phyloP scores from a whole-genome alignment of 2,797 vertebrate genomes.

The Diceros bicornis region DNA sequence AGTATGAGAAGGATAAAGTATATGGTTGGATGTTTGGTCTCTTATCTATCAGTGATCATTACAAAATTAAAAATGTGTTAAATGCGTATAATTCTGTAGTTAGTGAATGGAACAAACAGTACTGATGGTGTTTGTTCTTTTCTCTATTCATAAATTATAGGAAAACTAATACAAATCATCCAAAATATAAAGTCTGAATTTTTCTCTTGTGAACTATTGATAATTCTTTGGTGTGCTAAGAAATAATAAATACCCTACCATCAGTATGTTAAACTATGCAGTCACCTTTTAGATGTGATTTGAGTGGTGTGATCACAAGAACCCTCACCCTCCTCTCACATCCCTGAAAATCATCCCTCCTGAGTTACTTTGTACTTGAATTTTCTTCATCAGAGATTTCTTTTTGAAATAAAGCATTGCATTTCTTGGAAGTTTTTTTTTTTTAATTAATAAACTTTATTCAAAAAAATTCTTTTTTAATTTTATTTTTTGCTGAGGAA shows the following conservation, averaged over 20 bases:
- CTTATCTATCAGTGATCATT: background rate
- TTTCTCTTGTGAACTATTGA: background rate
- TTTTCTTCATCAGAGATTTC: slow-evolving; percentile 19
- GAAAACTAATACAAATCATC: background rate
- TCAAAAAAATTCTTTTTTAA: background rate
- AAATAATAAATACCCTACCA: background rate
- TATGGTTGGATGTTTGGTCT: background rate
- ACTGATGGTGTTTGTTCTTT: background rate
- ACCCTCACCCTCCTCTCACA: background rate
- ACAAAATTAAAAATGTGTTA: background rate
- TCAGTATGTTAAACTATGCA: background rate
- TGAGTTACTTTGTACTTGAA: background rate
- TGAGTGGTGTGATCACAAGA: background rate
- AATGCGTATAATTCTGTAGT: background rate
- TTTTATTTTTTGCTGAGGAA: too few relatives aligned
- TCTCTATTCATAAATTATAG: background rate
- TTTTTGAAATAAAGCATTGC: background rate
- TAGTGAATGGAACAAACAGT: background rate
- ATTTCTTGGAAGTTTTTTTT: background rate
- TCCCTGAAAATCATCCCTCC: background rate
- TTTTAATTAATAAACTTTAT: background rate
- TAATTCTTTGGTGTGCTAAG: background rate
- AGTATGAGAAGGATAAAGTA: background rate
- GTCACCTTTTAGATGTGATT: background rate
- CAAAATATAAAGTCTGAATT: background rate